These are phyloP conservation scores for Pyxicephalus adspersus DNA, from an alignment of 2,113 vertebrate species.

Conservation along the genomic window DNA sequence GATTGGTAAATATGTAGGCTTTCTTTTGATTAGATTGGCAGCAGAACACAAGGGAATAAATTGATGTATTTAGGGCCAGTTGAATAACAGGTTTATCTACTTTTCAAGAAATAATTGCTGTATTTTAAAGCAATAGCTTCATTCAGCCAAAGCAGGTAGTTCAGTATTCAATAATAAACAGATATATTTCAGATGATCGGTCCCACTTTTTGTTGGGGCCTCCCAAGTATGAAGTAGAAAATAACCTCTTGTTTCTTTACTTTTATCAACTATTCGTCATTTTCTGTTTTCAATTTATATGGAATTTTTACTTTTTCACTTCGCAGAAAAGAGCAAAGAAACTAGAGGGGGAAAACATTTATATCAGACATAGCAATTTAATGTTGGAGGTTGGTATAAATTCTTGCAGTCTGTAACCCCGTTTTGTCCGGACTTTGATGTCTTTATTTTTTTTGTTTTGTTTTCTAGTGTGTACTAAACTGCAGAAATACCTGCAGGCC, in stretches of 20 bases:
- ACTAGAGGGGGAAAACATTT: conserved; percentile 99
- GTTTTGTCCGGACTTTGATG: conserved; percentile 72
- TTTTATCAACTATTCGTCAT: neutral
- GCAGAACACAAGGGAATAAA: too few relatives aligned
- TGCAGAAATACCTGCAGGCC: neutral
- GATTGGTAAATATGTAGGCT: too few relatives aligned
- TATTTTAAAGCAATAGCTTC: too few relatives aligned
- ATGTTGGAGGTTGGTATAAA: conserved; percentile 99
- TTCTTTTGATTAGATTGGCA: too few relatives aligned
- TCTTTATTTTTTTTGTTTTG: conserved; percentile 63
- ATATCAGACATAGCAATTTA: conserved; percentile 99
- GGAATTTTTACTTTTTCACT: conserved; percentile 75
- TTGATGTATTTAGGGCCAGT: too few relatives aligned
- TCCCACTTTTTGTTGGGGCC: too few relatives aligned
- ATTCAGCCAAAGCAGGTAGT: too few relatives aligned
- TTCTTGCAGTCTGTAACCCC: conserved; percentile 56
- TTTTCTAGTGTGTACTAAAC: conserved; percentile 54
- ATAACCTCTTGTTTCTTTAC: conserved; percentile 2
- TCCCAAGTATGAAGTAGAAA: neutral
- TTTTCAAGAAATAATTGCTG: too few relatives aligned
- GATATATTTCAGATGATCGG: too few relatives aligned
- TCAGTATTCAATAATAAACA: too few relatives aligned
- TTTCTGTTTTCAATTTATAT: conserved; percentile 70
- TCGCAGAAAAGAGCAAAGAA: conserved; percentile 98
- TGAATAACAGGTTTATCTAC: too few relatives aligned